Percentiles rank a stretch among this genome's conserved stretches.
Conservation (phyloP, 2,888 invertebrate genomes). For the Drosophila meridionalis region DNA sequence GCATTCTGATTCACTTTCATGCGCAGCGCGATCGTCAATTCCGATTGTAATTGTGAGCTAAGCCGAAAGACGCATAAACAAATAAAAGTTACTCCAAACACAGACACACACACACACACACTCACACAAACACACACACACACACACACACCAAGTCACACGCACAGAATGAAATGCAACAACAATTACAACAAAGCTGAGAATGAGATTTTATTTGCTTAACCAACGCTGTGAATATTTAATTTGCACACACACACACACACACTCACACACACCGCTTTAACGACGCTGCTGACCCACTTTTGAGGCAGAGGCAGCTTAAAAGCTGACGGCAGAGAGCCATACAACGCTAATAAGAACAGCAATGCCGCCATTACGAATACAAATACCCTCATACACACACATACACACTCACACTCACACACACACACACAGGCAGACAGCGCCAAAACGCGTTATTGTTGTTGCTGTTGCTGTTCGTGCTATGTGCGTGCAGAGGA, state of each 20-base stretch:
- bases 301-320: constrained; percentile 63
- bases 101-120: constrained; percentile 18
- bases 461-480: constrained; percentile 43
- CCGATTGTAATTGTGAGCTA: constrained; percentile 48
- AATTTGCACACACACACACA: constrained; percentile 71
- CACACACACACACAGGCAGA: constrained; percentile 21
- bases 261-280: constrained; percentile 40
- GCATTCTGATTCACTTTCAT: constrained; percentile 80
- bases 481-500: constrained; percentile 71
- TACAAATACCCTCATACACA: constrained; percentile 52
- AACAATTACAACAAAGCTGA: constrained; percentile 59
- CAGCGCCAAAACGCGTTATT: constrained; percentile 56
- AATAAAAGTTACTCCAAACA: constrained; percentile 42
- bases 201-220: constrained; percentile 76
- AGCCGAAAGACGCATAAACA: constrained; percentile 48
- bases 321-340: constrained; percentile 61
- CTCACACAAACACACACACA: background rate
- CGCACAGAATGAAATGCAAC: constrained; percentile 57
- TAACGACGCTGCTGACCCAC: constrained; percentile 79
- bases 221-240: constrained; percentile 78
- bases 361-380: constrained; percentile 73
- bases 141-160: constrained; percentile 7
- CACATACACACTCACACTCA: constrained; percentile 21
- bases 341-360: constrained; percentile 70
- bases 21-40: constrained; percentile 67